These are phyloP conservation scores for Amblyjoppa proteus DNA, from an alignment of 2,888 invertebrate genomes.

Conservation along the genomic window DNA sequence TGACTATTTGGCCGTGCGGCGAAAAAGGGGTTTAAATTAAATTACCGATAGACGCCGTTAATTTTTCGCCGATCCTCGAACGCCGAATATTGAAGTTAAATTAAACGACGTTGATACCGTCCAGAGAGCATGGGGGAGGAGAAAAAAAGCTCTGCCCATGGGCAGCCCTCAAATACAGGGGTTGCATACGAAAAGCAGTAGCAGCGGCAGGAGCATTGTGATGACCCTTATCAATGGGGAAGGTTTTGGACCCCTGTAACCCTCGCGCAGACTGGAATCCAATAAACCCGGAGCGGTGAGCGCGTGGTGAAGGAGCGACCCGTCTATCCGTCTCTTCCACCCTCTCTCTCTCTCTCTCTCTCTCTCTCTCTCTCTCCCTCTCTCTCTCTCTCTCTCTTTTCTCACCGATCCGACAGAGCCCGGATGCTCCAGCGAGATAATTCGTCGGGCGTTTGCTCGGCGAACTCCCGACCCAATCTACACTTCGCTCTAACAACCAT, in stretches of 20 bases:
- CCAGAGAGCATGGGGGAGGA: constrained; percentile 12
- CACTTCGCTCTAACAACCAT: constrained; percentile 68
- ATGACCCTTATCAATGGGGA: constrained; percentile 82
- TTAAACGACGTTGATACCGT: constrained; percentile 53
- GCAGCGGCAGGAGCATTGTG: constrained; percentile 72
- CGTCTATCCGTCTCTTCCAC: constrained; percentile 55
- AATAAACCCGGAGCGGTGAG: constrained; percentile 74
- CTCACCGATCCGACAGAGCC: constrained; percentile 71
- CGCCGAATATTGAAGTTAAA: constrained; percentile 71
- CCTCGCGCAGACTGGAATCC: constrained; percentile 77
- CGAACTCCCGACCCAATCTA: constrained; percentile 30
- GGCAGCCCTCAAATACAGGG: constrained; percentile 42
- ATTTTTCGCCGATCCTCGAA: background rate
- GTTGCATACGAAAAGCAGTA: constrained; percentile 70
- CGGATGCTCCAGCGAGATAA: constrained; percentile 65
- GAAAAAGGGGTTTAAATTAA: background rate
- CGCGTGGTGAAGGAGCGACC: constrained; percentile 75
- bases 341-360: constrained; percentile 55
- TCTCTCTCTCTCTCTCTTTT: constrained; percentile 59
- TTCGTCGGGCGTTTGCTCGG: constrained; percentile 50
- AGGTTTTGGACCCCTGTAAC: constrained; percentile 72
- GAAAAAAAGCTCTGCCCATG: constrained; percentile 35
- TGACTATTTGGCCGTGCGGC: background rate
- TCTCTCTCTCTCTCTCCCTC: constrained; percentile 61
- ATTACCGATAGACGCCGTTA: background rate